phyloP scores from a whole-genome alignment of 2,797 vertebrate species.

The Ctenopoma kingsleyae region DNA sequence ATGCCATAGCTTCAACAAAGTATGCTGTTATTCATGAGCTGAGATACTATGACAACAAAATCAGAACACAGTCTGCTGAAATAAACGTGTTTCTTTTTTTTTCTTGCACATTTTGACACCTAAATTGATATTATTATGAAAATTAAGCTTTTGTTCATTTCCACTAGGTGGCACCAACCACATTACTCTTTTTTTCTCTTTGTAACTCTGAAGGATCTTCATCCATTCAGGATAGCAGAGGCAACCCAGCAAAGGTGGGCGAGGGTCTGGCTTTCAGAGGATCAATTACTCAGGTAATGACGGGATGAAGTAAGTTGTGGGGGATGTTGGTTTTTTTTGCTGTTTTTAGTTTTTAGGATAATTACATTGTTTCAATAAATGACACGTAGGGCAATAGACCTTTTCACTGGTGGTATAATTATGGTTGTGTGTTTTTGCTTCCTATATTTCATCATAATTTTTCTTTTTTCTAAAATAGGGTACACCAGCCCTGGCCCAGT shows the following conservation, averaged over 20 bases:
- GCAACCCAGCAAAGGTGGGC: conserved; percentile 89
- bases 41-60: neutral
- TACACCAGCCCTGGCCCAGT: conserved; percentile 92
- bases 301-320: too few relatives aligned
- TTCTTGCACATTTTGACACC: neutral
- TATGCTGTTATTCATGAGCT: neutral
- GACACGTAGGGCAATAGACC: neutral
- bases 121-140: neutral
- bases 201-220: conserved; percentile 79
- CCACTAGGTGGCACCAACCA: neutral
- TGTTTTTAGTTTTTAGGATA: conserved; percentile 1
- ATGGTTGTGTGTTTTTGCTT: accelerated
- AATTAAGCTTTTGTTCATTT: neutral
- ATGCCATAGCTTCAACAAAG: neutral
- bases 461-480: conserved; percentile 82
- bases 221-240: conserved; percentile 90
- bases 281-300: conserved; percentile 93
- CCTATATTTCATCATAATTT: conserved; percentile 8
- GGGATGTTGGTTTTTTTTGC: too few relatives aligned
- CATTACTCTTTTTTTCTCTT: neutral
- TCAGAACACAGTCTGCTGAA: neutral
- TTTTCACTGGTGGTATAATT: neutral
- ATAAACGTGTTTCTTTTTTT: neutral
- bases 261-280: conserved; percentile 89
- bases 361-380: neutral